Evolutionary conservation across 64 coral and sea anemone genomes (phyloP).

Genomic region (Astreopora myriophthalma): DNA sequence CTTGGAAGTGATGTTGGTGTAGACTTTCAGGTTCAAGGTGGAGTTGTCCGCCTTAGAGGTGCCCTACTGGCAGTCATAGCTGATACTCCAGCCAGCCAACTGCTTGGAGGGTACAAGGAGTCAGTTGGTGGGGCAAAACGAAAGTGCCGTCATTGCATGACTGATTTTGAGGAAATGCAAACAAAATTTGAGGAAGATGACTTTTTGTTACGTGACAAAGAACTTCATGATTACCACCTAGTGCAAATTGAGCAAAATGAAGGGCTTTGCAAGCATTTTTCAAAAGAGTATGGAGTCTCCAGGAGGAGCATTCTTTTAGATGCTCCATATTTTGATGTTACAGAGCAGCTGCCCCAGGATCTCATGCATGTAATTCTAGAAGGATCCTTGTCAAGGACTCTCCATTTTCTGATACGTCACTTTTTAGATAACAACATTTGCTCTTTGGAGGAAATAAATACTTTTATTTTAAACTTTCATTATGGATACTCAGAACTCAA

Average conservation of each 20-base stretch:
- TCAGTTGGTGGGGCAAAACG: conserved; percentile 13
- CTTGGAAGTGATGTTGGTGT: not conserved
- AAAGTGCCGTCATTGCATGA: conserved; percentile 53
- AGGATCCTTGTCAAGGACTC: not conserved
- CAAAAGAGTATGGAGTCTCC: not conserved
- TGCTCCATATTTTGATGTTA: conserved; percentile 16
- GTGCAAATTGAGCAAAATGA: conserved; percentile 19
- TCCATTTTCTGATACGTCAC: not conserved
- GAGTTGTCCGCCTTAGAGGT: not conserved
- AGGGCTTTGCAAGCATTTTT: not conserved
- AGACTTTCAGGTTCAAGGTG: not conserved
- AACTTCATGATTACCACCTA: conserved; percentile 1
- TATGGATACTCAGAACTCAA: no score
- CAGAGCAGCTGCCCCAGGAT: conserved; percentile 43
- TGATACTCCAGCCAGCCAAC: conserved; percentile 66
- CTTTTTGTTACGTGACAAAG: not conserved
- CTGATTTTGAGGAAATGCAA: conserved; percentile 64
- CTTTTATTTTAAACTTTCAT: no score
- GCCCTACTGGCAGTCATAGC: conserved; percentile 29
- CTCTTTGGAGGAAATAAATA: no score
- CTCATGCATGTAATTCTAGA: conserved; percentile 47
- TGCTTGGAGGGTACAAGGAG: conserved; percentile 46
- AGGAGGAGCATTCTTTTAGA: not conserved
- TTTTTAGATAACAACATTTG: no score
- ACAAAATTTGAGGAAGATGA: conserved; percentile 14